A percentile compares a stretch with the other conserved stretches of the same genome.
Conservation (phyloP, 2,888 invertebrate species). For the Allacma fusca region DNA sequence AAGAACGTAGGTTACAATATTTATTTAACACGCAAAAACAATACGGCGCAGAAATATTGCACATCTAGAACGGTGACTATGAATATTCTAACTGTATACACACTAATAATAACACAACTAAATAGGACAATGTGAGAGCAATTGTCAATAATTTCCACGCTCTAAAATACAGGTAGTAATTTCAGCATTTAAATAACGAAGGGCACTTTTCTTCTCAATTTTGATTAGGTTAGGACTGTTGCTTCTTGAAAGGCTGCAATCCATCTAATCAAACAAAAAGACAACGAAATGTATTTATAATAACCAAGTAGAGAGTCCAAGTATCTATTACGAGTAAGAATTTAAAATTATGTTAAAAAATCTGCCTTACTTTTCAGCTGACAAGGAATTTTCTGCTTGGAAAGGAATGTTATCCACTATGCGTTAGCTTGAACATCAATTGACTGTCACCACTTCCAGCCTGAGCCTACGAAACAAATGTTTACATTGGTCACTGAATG, state of each 20-base stretch:
- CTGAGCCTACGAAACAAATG: constrained; percentile 61
- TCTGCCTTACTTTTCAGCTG: constrained; percentile 64
- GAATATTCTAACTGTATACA: no score
- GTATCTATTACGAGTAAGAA: neutral
- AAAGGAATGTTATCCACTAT: constrained; percentile 66
- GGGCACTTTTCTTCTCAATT: no score
- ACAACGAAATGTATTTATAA: neutral
- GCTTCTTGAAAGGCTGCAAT: constrained; percentile 60
- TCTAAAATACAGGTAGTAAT: no score
- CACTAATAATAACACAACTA: no score
- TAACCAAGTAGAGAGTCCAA: no score
- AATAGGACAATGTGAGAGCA: no score
- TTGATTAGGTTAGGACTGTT: constrained; percentile 55
- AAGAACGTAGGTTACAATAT: no score
- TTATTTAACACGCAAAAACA: no score
- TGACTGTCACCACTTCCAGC: constrained; percentile 65
- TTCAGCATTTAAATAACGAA: no score
- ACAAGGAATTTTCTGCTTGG: constrained; percentile 64
- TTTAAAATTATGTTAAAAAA: neutral
- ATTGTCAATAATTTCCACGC: no score
- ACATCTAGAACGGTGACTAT: no score
- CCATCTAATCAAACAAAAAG: constrained; percentile 55
- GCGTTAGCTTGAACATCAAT: constrained; percentile 67
- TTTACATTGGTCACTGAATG: neutral
- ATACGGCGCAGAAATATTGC: no score